Evolutionary conservation across 2,797 vertebrate species (phyloP), one percentile per base, ranked within the genome.

Genomic region (Meriones psammophilus): DNA sequence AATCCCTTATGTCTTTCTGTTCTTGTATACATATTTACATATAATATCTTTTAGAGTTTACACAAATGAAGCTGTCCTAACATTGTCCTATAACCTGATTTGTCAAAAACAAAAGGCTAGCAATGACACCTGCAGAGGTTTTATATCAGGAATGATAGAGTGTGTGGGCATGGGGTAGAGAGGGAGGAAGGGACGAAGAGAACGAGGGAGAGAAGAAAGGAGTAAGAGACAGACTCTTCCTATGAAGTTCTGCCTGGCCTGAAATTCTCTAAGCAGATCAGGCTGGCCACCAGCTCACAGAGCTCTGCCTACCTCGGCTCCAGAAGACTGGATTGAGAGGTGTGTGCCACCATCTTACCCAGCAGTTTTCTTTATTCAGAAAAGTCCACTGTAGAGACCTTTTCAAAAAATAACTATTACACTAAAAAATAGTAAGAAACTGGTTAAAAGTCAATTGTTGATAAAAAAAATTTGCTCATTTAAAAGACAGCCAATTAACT

Each of bases 371-470:
- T 80, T 93, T 6, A 68, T 92, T 69, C 1, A 78, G 36, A 62
- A 79, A 95, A 89, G 78, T 71, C 18, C 46, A 87, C 2, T 78
- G 6, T 77, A 20, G 73, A 33, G 30, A 24, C 91, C 22, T 83
- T 92, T 89, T 76, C 0, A 42, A 42, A 42, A 42, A n/a, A 28
- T 13, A 80, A 64, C 26, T 91, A 77, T 28, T 50, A 77, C 92
- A 36, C 46, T 94, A 60, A 66, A 92, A 93, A 88, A 15, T 62
- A 88, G 42, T 76, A 68, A n/a, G 15, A 76, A 93, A 79, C 60
- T 88, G 26, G 9, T 84, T 78, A 78, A 84, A 95, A 87, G 83
- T 39, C 39, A 94, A 73, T 78, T 83, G 77, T 68, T 80, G 78
- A 9, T 71, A 69, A 78, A 58, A 69, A 68, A 64, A 42, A 42